Percentiles rank a stretch among this genome's conserved stretches.
These are phyloP conservation scores for Ecliptopera silaceata DNA, from an alignment of 2,888 invertebrate species.

Conservation along the genomic window DNA sequence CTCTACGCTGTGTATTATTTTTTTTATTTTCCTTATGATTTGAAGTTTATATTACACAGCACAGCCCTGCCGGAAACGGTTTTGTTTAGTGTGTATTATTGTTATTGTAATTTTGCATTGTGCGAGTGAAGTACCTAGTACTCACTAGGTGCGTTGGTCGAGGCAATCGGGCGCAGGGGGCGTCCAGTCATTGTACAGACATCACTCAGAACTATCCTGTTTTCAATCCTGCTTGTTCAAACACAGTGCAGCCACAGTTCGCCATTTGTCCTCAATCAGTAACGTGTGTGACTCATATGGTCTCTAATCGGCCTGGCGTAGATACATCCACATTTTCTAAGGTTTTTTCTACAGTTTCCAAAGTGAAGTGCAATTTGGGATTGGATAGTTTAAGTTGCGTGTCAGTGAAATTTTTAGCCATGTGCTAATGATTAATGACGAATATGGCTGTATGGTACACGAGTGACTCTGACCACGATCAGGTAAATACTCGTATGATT, in stretches of 20 bases:
- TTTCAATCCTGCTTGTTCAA: constrained; percentile 4
- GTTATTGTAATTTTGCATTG: constrained; percentile 70
- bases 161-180: constrained; percentile 2
- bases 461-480: constrained; percentile 42
- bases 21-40: background rate
- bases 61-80: constrained; percentile 59
- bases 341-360: background rate
- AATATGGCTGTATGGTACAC: constrained; percentile 66
- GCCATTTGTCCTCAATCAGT: background rate
- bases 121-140: constrained; percentile 40
- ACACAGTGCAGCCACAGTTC: background rate
- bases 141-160: too few species aligned
- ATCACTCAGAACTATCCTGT: constrained; percentile 23
- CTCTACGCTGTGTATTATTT: too few species aligned
- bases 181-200: constrained; percentile 22
- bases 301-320: background rate
- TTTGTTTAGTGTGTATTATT: constrained; percentile 59
- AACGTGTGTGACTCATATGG: background rate
- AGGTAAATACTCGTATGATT: constrained; percentile 47
- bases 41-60: constrained; percentile 16
- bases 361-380: background rate
- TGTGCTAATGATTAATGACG: constrained; percentile 23
- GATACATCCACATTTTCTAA: too few species aligned
- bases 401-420: background rate
- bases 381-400: background rate